These are phyloP conservation scores for Xestia ashworthii DNA, from an alignment of 2,888 invertebrate species.

Conservation along the genomic window DNA sequence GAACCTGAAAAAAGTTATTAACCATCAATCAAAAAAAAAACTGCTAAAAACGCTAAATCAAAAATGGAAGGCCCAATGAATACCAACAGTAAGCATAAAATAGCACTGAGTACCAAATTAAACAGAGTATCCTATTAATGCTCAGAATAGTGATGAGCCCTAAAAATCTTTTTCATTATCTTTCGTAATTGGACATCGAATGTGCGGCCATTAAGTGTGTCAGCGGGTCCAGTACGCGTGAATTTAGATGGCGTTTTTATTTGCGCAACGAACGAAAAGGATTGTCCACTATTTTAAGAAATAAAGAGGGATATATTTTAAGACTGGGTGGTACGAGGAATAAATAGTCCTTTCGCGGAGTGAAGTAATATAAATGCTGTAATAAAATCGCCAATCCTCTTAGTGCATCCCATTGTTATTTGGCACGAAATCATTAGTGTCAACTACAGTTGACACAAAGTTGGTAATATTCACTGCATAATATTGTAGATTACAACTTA, in stretches of 20 bases:
- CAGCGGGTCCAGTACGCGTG: conserved; percentile 61
- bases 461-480: too few relatives aligned
- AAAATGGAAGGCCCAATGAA: neutral
- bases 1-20: neutral
- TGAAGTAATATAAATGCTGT: neutral
- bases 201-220: conserved; percentile 74
- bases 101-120: neutral
- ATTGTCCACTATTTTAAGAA: conserved; percentile 44
- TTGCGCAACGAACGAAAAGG: conserved; percentile 64
- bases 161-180: conserved; percentile 70
- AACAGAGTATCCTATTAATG: neutral
- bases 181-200: conserved; percentile 76
- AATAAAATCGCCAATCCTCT: neutral
- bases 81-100: neutral
- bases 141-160: conserved; percentile 15
- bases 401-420: too few relatives aligned
- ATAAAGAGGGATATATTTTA: conserved; percentile 37
- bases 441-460: too few relatives aligned
- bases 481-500: neutral
- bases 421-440: too few relatives aligned
- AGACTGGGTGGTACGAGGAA: conserved; percentile 1
- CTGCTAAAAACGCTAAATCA: neutral
- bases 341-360: conserved; percentile 16
- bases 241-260: conserved; percentile 81
- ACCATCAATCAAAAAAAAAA: neutral